Evolutionary conservation across 2,888 invertebrate genomes (phyloP).

Genomic region (Rhagophthalmus giganteus): DNA sequence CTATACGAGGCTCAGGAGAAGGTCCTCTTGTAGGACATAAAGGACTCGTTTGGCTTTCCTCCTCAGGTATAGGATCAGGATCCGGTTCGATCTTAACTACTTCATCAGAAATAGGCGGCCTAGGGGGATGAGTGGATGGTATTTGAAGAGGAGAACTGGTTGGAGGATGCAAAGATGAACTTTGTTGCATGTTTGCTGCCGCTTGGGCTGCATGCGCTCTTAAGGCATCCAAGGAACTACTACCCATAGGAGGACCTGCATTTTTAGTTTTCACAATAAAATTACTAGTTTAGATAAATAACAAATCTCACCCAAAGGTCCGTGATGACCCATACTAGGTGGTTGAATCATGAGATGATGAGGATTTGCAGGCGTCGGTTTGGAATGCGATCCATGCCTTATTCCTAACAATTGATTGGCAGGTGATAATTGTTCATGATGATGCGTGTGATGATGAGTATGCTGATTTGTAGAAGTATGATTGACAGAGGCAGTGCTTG

Average conservation of each 20-base stretch:
- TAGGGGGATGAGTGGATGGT: slow-evolving; percentile 23
- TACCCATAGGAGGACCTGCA: slow-evolving; percentile 59
- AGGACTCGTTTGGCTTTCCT: slow-evolving; percentile 83
- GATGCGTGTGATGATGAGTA: slow-evolving; percentile 68
- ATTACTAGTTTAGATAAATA: no score
- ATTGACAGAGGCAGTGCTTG: slow-evolving; percentile 55
- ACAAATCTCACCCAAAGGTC: slow-evolving; percentile 58
- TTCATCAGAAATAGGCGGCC: slow-evolving; percentile 41
- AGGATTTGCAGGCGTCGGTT: slow-evolving; percentile 48
- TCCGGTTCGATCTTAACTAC: slow-evolving; percentile 64
- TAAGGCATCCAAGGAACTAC: slow-evolving; percentile 71
- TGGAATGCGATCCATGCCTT: slow-evolving; percentile 60
- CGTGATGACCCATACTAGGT: slow-evolving; percentile 66
- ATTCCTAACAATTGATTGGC: slow-evolving; percentile 59
- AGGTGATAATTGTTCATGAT: slow-evolving; percentile 69
- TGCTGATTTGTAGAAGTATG: slow-evolving; percentile 60
- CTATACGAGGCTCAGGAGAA: slow-evolving; percentile 91
- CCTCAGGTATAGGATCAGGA: slow-evolving; percentile 65
- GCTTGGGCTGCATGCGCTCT: slow-evolving; percentile 76
- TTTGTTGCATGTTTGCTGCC: slow-evolving; percentile 57
- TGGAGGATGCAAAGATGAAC: slow-evolving; percentile 55
- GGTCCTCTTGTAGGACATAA: slow-evolving; percentile 77
- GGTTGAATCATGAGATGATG: slow-evolving; percentile 69
- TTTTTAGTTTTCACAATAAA: no score
- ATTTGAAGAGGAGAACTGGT: slow-evolving; percentile 58